Evolutionary conservation across 2,888 invertebrate genomes (phyloP), one percentile per base, ranked within the genome.

Genomic region (Apamea monoglypha): DNA sequence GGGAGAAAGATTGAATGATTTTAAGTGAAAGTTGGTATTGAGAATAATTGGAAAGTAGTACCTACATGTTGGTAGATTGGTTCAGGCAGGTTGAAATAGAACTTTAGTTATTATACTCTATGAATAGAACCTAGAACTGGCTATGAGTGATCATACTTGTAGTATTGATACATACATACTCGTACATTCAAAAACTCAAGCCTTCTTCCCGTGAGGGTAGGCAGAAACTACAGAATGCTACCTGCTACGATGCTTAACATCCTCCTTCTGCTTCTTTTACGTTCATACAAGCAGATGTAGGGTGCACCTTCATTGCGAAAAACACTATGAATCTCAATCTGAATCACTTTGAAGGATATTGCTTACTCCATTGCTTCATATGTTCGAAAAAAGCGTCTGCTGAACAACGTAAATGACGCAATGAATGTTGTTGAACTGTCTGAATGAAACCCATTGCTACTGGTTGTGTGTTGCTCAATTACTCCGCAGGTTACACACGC

Each of bases 1-100:
- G n/a, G 0, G 16, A 8, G 3, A 47, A 61, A n/a, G 0, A 36
- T 61, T 74, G 0, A 10, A 47, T 0, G n/a, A 6, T n/a, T n/a
- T 68, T 0, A 10, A 36, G 4, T 18, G 21, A 5, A 44, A 72
- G 8, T 32, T 44, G 29, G 44, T 44, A 25, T 64, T 21, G 64
- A 72, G 53, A 40, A 5, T 40, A 6, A 56, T 18, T 56, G 10
- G 8, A 56, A 36, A 40, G 14, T 16, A 25, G 36, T 36, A 21
- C 14, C 10, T 5, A 32, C 12, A 56, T 0, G 12, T 21, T 2
- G 21, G 32, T 21, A 66, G 25, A 36, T 10, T 32, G 64, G 21
- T 21, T 64, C 36, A 25, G 6, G 14, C 14, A 64, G 7, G 21
- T 64, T 59, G 59, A 63, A 14, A 2, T 64, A 25, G 8, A 67